phyloP scores from a whole-genome alignment of 2,797 vertebrate species.

The Chlorospingus flavigularis region DNA sequence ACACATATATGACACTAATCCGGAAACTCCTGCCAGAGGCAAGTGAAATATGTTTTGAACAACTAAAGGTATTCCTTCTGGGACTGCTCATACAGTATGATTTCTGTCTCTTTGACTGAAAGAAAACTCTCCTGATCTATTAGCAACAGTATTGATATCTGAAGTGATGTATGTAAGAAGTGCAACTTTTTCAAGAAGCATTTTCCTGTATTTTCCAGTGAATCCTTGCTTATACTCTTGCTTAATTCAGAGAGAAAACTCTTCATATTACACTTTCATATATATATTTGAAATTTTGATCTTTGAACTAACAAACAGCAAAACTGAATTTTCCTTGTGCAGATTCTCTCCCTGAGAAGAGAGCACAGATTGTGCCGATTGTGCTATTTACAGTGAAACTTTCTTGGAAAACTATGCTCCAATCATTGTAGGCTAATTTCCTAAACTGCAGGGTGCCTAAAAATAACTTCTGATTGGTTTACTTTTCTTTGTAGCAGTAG shows the following conservation, averaged over 20 bases:
- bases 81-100: slow-evolving; percentile 36
- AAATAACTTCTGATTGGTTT: neutral
- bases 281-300: neutral
- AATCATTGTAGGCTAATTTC: neutral
- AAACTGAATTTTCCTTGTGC: neutral
- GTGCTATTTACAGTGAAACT: neutral
- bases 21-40: slow-evolving; percentile 54
- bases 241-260: neutral
- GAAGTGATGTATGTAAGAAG: neutral
- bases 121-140: slow-evolving; percentile 49
- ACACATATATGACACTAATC: slow-evolving; percentile 66
- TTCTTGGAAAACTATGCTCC: neutral
- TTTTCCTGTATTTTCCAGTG: neutral
- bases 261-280: neutral
- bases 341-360: neutral
- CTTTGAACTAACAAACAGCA: neutral
- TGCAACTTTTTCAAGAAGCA: neutral
- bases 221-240: neutral
- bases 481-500: neutral
- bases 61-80: slow-evolving; percentile 58
- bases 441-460: neutral
- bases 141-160: slow-evolving; percentile 39
- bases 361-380: neutral
- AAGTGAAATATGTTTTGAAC: slow-evolving; percentile 62
- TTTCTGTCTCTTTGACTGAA: slow-evolving; percentile 65